Percentiles rank a stretch among this genome's conserved stretches.
phyloP scores from a whole-genome alignment of 2,113 vertebrate species.

The Cavia porcellus region DNA sequence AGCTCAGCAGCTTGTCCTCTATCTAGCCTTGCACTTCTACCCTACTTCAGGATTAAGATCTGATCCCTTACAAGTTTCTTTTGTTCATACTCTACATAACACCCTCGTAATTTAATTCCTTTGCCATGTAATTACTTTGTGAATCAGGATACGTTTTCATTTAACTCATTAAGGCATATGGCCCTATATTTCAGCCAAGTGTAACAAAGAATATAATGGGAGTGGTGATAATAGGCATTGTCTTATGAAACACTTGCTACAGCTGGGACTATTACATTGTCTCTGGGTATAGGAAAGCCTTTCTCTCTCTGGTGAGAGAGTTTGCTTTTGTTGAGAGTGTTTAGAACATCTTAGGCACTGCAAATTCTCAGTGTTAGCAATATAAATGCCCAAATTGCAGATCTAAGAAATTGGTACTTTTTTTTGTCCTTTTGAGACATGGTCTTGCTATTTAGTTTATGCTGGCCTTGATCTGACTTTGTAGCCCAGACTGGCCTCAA shows the following conservation, averaged over 20 bases:
- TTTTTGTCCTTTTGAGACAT: no score
- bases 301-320: background rate
- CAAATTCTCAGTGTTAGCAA: background rate
- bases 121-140: background rate
- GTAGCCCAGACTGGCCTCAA: no score
- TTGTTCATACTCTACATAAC: background rate
- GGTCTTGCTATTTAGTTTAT: no score
- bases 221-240: background rate
- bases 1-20: background rate
- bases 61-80: background rate
- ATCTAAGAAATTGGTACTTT: background rate
- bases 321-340: background rate
- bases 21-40: background rate
- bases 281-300: background rate
- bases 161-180: conserved; percentile 9
- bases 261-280: background rate
- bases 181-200: background rate
- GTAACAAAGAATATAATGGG: background rate
- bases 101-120: background rate
- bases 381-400: background rate
- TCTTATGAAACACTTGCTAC: background rate
- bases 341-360: background rate
- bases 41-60: background rate
- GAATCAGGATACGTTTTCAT: background rate
- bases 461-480: no score